Evolutionary conservation across 2,888 invertebrate genomes (phyloP).

Genomic region (Cheilosia urbana): DNA sequence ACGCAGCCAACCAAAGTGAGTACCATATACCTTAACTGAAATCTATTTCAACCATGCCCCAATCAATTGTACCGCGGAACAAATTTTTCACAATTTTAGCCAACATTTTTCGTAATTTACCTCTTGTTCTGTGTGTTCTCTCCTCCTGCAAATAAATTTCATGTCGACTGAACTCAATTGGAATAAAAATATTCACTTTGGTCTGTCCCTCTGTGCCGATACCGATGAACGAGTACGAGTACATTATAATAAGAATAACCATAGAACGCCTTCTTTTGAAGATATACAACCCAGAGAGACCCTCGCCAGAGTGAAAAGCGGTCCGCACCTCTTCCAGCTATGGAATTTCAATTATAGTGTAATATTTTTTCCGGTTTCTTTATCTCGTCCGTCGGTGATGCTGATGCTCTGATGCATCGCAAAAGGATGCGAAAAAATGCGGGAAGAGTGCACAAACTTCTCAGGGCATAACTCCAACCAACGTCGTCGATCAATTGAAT

Average conservation of each 20-base stretch:
- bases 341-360: slow-evolving; percentile 64
- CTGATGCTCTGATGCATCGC: slow-evolving; percentile 9
- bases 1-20: slow-evolving; percentile 24
- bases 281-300: neutral
- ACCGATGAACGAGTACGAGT: slow-evolving; percentile 48
- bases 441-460: slow-evolving; percentile 35
- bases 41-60: slow-evolving; percentile 42
- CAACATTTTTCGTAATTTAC: slow-evolving; percentile 33
- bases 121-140: slow-evolving; percentile 8
- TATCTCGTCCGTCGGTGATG: slow-evolving; percentile 3
- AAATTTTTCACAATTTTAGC: slow-evolving; percentile 39
- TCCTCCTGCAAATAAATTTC: slow-evolving; percentile 48
- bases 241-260: slow-evolving; percentile 44
- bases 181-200: slow-evolving; percentile 29
- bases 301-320: slow-evolving; percentile 31
- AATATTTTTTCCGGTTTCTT: slow-evolving; percentile 10
- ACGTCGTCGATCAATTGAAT: neutral
- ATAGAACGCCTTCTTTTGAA: slow-evolving; percentile 46
- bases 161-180: slow-evolving; percentile 40
- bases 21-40: slow-evolving; percentile 16
- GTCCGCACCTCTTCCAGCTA: slow-evolving; percentile 51
- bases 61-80: slow-evolving; percentile 55
- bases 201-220: slow-evolving; percentile 4
- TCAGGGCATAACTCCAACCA: neutral
- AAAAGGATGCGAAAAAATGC: slow-evolving; percentile 48